phyloP scores from a whole-genome alignment of 2,797 vertebrate species.

The Acanthurus tractus region DNA sequence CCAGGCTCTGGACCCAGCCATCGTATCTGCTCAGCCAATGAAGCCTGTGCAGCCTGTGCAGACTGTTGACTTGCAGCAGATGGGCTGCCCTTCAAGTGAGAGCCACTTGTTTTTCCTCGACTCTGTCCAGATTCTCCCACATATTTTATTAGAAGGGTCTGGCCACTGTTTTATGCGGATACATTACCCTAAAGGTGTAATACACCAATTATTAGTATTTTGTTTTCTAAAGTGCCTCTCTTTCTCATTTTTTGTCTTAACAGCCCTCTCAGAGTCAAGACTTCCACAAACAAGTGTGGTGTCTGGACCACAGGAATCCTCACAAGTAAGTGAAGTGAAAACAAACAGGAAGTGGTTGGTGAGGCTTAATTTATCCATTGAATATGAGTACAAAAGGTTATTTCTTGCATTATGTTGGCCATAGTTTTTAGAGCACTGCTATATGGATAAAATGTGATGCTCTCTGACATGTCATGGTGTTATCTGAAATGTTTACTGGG shows the following conservation, averaged over 20 bases:
- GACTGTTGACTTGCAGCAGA: constrained; percentile 92
- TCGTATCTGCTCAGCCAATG: constrained; percentile 98
- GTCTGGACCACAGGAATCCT: constrained; percentile 91
- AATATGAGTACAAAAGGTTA: no score
- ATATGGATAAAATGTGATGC: not conserved
- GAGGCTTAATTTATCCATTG: not conserved
- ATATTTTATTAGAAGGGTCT: not conserved
- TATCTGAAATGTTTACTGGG: not conserved
- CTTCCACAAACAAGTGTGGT: constrained; percentile 90
- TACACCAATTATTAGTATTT: not conserved
- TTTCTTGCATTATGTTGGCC: not conserved
- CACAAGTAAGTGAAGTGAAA: constrained; percentile 87
- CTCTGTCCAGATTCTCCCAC: not conserved
- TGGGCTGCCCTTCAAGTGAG: constrained; percentile 82
- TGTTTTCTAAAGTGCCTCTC: not conserved
- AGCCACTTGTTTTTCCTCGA: constrained; percentile 1
- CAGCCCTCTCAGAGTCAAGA: constrained; percentile 93
- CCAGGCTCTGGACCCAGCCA: constrained; percentile 96
- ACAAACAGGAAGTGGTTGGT: not conserved
- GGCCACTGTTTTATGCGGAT: not conserved
- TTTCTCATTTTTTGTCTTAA: constrained; percentile 49
- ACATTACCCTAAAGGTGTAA: not conserved
- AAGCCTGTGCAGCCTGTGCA: constrained; percentile 85
- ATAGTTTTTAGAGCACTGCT: not conserved
- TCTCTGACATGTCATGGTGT: constrained; percentile 6